Evolutionary conservation across 2,888 invertebrate species (phyloP), one percentile per base, ranked within the genome.

Genomic region (Caenorhabditis sp.): DNA sequence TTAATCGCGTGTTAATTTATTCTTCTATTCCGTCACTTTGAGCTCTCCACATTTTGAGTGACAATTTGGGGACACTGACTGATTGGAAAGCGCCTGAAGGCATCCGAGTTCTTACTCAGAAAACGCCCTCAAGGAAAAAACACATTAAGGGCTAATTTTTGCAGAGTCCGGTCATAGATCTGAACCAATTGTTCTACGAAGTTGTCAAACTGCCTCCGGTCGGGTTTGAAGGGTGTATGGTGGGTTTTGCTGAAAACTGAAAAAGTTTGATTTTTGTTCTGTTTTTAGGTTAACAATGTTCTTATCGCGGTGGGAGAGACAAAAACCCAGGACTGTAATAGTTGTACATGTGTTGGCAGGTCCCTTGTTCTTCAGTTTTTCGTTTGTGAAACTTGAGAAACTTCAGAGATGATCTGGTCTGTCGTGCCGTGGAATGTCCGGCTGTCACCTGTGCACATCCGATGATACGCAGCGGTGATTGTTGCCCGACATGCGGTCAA

Each of bases 281-380:
- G 1, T n/a, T 2, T 32, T 55, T 80, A 83, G 83, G 55, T 82
- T 4, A 73, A 77, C 45, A 79, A 77, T n/a, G 58, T 61, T 5
- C 50, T 83, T 5, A 61, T 83, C 2, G 45, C 61, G 9, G 68
- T 82, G 13, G 85, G 82, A 4, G 78, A 85, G 41, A 75, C 61
- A 2, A 27, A 41, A 35, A 62, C 37, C 5, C 11, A 46, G 6
- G 55, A 68, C 17, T 75, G 74, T 22, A 61, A 66, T 24, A 50
- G 35, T 17, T 75, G 74, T 22, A 68, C 74, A 45, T 75, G 74
- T 20, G 30, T 61, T 5, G 37, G 27, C 13, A 66, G 68, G 74
- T 24, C 11, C 13, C 27, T 43, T n/a, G n/a, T n/a, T n/a, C n/a
- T n/a, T n/a, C n/a, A n/a, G n/a, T n/a, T n/a, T n/a, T n/a, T n/a